phyloP scores from a whole-genome alignment of 1,140 invertebrate species.

The Ceratoteleas bidentatus region DNA sequence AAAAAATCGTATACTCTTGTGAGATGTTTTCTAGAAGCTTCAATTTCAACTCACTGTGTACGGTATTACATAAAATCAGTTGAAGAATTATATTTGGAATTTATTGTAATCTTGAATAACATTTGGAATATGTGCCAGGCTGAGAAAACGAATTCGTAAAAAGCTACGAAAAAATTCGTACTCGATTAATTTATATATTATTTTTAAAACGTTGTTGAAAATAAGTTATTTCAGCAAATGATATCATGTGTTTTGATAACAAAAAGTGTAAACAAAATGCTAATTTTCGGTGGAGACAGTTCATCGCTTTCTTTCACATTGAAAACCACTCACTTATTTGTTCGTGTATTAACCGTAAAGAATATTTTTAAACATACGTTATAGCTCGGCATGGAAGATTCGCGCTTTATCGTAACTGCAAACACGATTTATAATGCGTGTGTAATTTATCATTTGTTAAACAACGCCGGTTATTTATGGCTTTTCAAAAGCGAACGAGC shows the following conservation, averaged over 20 bases:
- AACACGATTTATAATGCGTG: slow-evolving; percentile 59
- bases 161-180: no score
- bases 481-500: slow-evolving; percentile 50
- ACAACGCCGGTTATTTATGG: slow-evolving; percentile 56
- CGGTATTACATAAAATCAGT: no score
- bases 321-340: slow-evolving; percentile 57
- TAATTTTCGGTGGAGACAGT: slow-evolving; percentile 32
- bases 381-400: slow-evolving; percentile 26
- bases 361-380: slow-evolving; percentile 60
- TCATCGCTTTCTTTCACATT: slow-evolving; percentile 48
- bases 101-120: no score
- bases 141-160: no score
- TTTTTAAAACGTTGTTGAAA: no score
- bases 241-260: slow-evolving; percentile 18
- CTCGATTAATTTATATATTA: no score
- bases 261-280: slow-evolving; percentile 19
- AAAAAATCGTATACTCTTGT: no score
- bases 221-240: no score
- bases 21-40: no score
- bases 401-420: slow-evolving; percentile 55
- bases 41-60: no score
- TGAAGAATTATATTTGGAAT: no score
- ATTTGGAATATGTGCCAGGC: no score
- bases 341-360: slow-evolving; percentile 51
- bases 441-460: slow-evolving; percentile 64